Evolutionary conservation across 2,888 invertebrate genomes (phyloP), one percentile per base, ranked within the genome.

Genomic region (Escarpia spicata): DNA sequence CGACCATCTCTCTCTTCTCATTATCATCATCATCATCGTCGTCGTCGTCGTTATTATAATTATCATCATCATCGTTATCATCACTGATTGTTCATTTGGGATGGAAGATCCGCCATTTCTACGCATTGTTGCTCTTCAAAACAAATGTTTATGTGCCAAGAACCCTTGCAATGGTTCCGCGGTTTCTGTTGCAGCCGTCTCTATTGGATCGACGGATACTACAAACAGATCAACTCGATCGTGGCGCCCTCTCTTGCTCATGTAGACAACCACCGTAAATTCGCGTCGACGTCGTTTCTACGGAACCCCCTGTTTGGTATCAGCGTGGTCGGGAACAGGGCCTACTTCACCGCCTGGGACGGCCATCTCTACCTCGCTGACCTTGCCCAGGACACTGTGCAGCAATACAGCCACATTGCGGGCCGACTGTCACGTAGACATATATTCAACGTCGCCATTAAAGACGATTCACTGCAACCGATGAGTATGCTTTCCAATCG

Each of bases 341-440:
- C 75, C 26, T 75, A 75, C 75, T 75, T 75, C 75, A 75, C 75
- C 26, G 75, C 75, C 75, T 75, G 75, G 75, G 75, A 75, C n/a
- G 75, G 75, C 26, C 26, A 6, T 26, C 75, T 75, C 26, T 75
- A 75, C 75, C 19, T 75, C 75, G n/a, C 26, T 26, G 26, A 75
- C 75, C 75, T 75, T 75, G 26, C n/a, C n/a, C 75, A 26, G 75
- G n/a, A n/a, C 1, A 26, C 6, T 26, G n/a, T 26, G 75, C 19
- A 75, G n/a, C 75, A 75, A 26, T 75, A 75, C 75, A 75, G 75
- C 19, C 19, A 26, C 26, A 4, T 26, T 75, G 19, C 75, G 75
- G 19, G 75, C 3, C 75, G 6, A 75, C 26, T 75, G n/a, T 75
- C 75, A 75, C 19, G 4, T 26, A 75, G 75, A 75, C 26, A 75